These are phyloP conservation scores for Neocrepidodera transversa DNA, from an alignment of 2,888 invertebrate genomes.

Conservation along the genomic window DNA sequence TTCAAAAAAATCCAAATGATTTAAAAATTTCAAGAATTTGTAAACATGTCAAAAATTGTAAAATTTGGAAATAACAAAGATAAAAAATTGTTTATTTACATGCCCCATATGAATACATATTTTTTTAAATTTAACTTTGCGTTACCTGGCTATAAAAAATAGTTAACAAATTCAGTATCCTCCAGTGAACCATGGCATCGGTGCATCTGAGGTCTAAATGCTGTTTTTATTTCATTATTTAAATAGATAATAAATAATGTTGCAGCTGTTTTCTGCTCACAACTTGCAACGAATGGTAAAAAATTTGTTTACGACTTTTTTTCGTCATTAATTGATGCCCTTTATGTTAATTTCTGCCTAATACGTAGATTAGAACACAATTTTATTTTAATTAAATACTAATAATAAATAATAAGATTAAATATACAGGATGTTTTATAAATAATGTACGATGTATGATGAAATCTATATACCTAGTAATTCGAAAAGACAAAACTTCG, in stretches of 20 bases:
- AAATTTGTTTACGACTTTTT: slow-evolving; percentile 26
- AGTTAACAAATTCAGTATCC: not conserved
- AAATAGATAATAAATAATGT: slow-evolving; percentile 20
- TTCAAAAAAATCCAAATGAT: too few species aligned
- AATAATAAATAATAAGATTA: too few species aligned
- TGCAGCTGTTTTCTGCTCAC: slow-evolving; percentile 24
- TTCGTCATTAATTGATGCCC: slow-evolving; percentile 18
- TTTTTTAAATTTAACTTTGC: too few species aligned
- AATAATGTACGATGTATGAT: too few species aligned
- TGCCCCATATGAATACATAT: too few species aligned
- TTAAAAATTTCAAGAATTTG: too few species aligned
- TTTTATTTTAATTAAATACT: not conserved
- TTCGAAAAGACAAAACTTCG: too few species aligned
- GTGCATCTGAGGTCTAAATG: slow-evolving; percentile 24
- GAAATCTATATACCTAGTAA: too few species aligned
- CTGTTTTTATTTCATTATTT: slow-evolving; percentile 26
- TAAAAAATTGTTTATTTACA: too few species aligned
- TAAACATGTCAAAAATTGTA: too few species aligned
- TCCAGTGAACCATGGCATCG: slow-evolving; percentile 11
- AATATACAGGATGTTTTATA: too few species aligned
- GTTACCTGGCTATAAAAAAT: slow-evolving; percentile 6
- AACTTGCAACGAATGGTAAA: slow-evolving; percentile 23
- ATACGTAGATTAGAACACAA: slow-evolving; percentile 14
- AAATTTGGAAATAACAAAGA: too few species aligned
- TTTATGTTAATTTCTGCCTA: slow-evolving; percentile 21